Evolutionary conservation across 2,797 vertebrate genomes (phyloP).

Genomic region (Potorous gilbertii): DNA sequence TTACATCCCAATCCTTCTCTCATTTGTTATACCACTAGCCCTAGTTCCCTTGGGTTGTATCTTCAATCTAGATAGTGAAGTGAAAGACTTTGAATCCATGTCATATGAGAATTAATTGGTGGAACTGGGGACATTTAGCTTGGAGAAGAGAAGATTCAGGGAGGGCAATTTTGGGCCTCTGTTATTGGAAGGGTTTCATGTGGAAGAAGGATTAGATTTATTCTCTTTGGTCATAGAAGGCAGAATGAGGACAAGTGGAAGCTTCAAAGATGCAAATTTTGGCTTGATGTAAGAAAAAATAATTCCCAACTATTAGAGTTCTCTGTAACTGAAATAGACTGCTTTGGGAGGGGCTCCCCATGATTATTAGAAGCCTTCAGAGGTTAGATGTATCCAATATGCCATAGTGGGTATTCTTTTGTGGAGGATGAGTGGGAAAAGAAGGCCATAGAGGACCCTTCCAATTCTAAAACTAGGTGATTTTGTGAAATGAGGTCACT

Average conservation of each 20-base stretch:
- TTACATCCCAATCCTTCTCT: background rate
- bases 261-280: background rate
- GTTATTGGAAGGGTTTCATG: background rate
- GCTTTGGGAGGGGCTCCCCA: background rate
- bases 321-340: background rate
- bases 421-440: background rate
- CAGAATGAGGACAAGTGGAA: background rate
- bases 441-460: background rate
- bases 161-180: background rate
- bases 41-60: background rate
- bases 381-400: background rate
- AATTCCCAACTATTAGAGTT: background rate
- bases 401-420: background rate
- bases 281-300: background rate
- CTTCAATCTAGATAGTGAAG: background rate
- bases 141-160: background rate
- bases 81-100: background rate
- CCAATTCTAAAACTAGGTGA: background rate
- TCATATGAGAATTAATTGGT: background rate
- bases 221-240: background rate
- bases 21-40: rapidly evolving
- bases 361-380: background rate
- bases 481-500: background rate
- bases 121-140: background rate
- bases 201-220: background rate